phyloP scores from a whole-genome alignment of 2,113 vertebrate genomes.

The Gymnocephalus cernua region DNA sequence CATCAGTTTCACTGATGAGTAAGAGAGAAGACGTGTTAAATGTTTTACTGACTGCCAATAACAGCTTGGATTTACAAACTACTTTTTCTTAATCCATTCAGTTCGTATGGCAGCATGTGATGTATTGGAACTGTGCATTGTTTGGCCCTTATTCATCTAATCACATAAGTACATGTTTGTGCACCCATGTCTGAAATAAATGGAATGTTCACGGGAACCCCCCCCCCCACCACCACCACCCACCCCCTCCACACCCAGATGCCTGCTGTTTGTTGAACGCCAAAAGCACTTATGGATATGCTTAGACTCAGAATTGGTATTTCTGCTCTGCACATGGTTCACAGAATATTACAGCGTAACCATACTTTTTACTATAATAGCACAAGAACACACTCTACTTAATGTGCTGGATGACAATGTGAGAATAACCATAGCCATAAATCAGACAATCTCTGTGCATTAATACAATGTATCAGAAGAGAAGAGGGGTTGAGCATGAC shows the following conservation, averaged over 20 bases:
- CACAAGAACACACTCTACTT: neutral
- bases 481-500: slow-evolving; percentile 10
- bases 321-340: slow-evolving; percentile 4
- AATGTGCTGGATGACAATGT: neutral
- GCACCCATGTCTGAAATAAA: slow-evolving; percentile 24
- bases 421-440: slow-evolving; percentile 14
- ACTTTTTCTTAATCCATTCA: slow-evolving; percentile 38
- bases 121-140: neutral
- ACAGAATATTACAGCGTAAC: neutral
- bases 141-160: slow-evolving; percentile 41
- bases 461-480: neutral
- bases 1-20: neutral
- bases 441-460: slow-evolving; percentile 3
- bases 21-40: neutral
- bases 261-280: neutral
- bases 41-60: neutral
- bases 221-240: too few species aligned
- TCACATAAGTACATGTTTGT: slow-evolving; percentile 60
- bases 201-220: slow-evolving; percentile 34
- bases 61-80: slow-evolving; percentile 34
- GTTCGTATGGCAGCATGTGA: neutral
- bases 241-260: neutral
- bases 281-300: slow-evolving; percentile 32
- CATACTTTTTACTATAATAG: neutral
- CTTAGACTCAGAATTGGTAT: slow-evolving; percentile 5